These are phyloP conservation scores for Anguilla anguilla DNA, from an alignment of 2,797 vertebrate genomes.

Conservation along the genomic window DNA sequence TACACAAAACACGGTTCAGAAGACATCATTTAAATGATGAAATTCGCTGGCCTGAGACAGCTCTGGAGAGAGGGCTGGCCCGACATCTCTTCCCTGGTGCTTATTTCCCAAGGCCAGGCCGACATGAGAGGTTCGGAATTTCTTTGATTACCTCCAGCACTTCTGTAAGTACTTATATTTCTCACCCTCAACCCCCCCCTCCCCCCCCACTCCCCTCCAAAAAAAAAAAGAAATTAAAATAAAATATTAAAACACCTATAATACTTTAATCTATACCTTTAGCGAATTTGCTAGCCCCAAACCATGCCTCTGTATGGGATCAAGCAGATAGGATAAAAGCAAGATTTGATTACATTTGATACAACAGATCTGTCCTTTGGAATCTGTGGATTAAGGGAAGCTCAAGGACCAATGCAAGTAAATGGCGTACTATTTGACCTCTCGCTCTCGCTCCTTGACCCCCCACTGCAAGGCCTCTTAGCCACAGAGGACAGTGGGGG, in stretches of 20 bases:
- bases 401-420: too few relatives aligned
- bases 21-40: constrained; percentile 37
- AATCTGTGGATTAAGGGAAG: background rate
- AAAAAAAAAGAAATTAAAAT: background rate
- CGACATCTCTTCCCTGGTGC: background rate
- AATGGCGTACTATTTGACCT: background rate
- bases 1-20: constrained; percentile 43
- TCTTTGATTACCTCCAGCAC: background rate
- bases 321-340: background rate
- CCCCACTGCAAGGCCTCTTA: too few relatives aligned
- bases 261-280: background rate
- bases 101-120: background rate
- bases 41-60: constrained; percentile 7
- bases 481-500: background rate
- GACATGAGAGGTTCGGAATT: background rate
- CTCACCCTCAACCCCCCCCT: background rate
- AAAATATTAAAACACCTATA: background rate
- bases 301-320: background rate
- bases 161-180: background rate
- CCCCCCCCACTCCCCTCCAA: too few relatives aligned
- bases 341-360: background rate
- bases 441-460: background rate
- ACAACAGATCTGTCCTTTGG: background rate
- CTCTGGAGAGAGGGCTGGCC: background rate
- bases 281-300: background rate